Conservation (phyloP, 1,140 invertebrate genomes). For the Aphaenogaster rudis region DNA sequence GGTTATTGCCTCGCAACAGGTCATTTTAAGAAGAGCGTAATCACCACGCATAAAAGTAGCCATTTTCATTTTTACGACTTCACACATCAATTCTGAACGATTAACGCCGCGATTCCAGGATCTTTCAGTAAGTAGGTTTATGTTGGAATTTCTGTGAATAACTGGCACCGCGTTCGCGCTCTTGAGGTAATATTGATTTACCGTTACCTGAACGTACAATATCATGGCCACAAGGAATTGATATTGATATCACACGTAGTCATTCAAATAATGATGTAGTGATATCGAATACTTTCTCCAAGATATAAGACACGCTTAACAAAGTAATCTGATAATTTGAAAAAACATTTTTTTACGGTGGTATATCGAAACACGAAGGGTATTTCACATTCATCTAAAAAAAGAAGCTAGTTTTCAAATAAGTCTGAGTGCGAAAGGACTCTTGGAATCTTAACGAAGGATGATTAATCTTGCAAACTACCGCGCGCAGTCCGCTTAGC, state of each 20-base stretch:
- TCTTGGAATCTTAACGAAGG: background rate
- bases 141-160: constrained; percentile 44
- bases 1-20: constrained; percentile 23
- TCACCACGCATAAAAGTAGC: constrained; percentile 11
- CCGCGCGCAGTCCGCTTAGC: background rate
- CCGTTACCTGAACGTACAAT: constrained; percentile 60
- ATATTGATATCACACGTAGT: background rate
- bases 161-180: constrained; percentile 44
- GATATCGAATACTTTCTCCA: constrained; percentile 2
- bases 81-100: constrained; percentile 37
- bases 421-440: background rate
- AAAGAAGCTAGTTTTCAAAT: background rate
- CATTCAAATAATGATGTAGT: background rate
- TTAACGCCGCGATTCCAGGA: constrained; percentile 50
- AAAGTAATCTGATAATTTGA: background rate
- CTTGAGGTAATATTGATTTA: constrained; percentile 62
- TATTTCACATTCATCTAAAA: background rate
- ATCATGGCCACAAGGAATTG: constrained; percentile 36
- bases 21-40: constrained; percentile 18
- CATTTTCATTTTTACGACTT: constrained; percentile 42
- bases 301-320: background rate
- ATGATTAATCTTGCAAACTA: constrained; percentile 39
- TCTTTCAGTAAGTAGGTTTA: constrained; percentile 61
- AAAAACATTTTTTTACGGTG: background rate
- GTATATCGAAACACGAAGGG: background rate